A percentile compares a stretch with the other conserved stretches of the same genome.
These are phyloP conservation scores for Rhincodon typus DNA, from an alignment of 2,797 vertebrate species.

Conservation along the genomic window DNA sequence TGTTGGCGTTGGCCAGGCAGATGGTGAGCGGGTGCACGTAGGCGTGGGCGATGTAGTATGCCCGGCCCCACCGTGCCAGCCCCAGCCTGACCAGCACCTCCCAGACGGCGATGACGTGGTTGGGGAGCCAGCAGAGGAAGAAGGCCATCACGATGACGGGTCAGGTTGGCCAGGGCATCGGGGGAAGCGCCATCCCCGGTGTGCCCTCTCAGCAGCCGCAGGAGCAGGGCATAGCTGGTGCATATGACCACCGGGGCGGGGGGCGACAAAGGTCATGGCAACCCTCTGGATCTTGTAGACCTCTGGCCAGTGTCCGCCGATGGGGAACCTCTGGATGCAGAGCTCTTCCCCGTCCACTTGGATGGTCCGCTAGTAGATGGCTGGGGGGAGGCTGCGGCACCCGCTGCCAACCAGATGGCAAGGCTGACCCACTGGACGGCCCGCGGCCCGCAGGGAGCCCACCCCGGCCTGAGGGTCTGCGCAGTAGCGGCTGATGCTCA, in stretches of 20 bases:
- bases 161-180: too few species aligned
- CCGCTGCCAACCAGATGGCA: conserved; percentile 56
- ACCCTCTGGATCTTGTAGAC: conserved; percentile 67
- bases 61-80: conserved; percentile 52
- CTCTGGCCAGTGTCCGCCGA: conserved; percentile 58
- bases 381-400: conserved; percentile 56
- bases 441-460: too few species aligned
- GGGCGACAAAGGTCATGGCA: conserved; percentile 62
- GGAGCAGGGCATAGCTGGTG: conserved; percentile 51
- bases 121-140: conserved; percentile 72
- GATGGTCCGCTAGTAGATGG: conserved; percentile 56
- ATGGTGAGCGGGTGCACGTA: conserved; percentile 66
- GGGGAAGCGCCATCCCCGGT: too few species aligned
- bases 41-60: conserved; percentile 58
- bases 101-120: conserved; percentile 68
- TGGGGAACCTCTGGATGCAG: conserved; percentile 65
- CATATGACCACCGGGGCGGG: conserved; percentile 57
- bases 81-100: conserved; percentile 60
- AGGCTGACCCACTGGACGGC: conserved; percentile 46
- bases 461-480: neutral
- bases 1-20: conserved; percentile 69
- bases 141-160: conserved; percentile 59
- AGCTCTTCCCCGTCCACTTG: conserved; percentile 50
- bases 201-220: too few species aligned
- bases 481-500: conserved; percentile 65